Evolutionary conservation across 2,888 invertebrate species (phyloP).

Genomic region (Myopa testacea): DNA sequence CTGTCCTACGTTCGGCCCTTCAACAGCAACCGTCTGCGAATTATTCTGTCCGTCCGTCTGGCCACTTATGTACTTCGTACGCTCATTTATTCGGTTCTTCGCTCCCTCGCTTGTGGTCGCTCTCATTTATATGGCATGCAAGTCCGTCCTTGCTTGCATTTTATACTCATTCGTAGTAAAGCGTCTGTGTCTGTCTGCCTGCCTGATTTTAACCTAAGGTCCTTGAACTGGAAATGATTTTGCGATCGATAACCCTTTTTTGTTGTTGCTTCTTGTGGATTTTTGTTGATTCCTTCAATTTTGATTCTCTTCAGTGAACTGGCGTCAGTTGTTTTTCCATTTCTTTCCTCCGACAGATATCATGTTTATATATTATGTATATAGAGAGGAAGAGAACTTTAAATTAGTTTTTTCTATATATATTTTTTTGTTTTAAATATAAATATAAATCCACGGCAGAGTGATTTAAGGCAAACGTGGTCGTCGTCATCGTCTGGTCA

Average conservation of each 20-base stretch:
- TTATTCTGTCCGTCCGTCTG: not conserved
- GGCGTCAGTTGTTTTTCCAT: not conserved
- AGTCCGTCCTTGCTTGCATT: not conserved
- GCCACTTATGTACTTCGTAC: not conserved
- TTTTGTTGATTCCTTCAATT: not conserved
- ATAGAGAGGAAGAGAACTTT: no score
- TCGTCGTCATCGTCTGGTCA: not conserved
- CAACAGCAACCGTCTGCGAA: not conserved
- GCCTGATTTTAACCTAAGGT: not conserved
- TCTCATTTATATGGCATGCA: no score
- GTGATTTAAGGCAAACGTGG: no score
- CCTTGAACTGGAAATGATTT: slow-evolving; percentile 35
- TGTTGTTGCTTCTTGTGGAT: not conserved
- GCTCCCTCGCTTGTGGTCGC: no score
- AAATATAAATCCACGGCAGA: no score
- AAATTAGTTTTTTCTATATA: no score
- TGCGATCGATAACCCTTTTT: slow-evolving; percentile 36
- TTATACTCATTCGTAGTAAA: not conserved
- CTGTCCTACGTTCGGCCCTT: not conserved
- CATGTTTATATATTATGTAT: no score
- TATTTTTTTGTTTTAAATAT: no score
- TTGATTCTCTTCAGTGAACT: no score
- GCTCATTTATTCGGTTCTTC: not conserved
- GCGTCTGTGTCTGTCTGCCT: slow-evolving; percentile 5
- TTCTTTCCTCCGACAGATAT: not conserved